Base-by-base conservation (phyloP, 2,797 vertebrate species). In the Megalops cyprinoides region DNA sequence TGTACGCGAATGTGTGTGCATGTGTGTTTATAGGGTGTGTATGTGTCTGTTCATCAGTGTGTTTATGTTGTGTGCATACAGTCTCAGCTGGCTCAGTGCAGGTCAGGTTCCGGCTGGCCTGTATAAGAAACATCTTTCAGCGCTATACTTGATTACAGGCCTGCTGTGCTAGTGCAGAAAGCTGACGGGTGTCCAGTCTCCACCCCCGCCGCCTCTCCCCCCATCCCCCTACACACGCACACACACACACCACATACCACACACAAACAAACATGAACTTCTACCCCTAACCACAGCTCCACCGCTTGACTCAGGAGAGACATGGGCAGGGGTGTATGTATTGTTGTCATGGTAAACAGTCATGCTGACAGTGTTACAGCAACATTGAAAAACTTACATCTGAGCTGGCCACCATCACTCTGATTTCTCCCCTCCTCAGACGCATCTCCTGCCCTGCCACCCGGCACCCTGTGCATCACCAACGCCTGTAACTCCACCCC, bases 81-180 rank as follows among this genome's bases (percentile, higher is more conserved):
- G 39, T n/a, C 76, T 20, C 67, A 4, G 37, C 80, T 71, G 74
- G 37, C 44, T 73, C 51, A 46, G 44, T 23, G 67, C 42, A 42
- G 53, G 76, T 82, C 67, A 23, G 18, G 76, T 73, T 82, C 42
- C 81, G 51, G 23, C 71, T 46, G 31, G 28, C 34, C 77, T 76
- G 39, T 56, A 73, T 77, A 56, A 76, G 60, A 82, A 78, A 46
- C 65, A 48, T 82, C 81, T 82, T 60, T 82, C 81, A 78, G 55
- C 76, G 49, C 81, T 39, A 25, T 60, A 67, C 76, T 74, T 49
- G 65, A 78, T 82, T 82, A 78, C 81, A 78, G 81, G 25, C 76
- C 39, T 48, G 31, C 62, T 56, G 76, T 4, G 53, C 42, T 23
- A 1, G 18, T 14, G 44, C 44, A 18, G 65, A 56, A 62, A 74